These are phyloP conservation scores for Rissa tridactyla DNA, from an alignment of 2,113 vertebrate genomes.

Conservation along the genomic window DNA sequence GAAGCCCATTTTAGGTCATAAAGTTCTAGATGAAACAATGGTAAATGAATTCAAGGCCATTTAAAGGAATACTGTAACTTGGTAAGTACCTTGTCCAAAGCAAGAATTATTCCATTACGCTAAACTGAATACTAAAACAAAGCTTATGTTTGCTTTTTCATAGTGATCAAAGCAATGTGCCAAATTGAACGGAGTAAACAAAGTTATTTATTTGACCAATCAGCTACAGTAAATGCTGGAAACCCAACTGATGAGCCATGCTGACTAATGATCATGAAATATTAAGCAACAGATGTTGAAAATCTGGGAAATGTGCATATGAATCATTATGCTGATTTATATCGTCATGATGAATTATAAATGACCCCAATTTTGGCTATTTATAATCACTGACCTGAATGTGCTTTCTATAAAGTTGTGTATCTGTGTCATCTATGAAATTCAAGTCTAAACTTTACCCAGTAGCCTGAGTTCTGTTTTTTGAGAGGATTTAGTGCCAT, in stretches of 20 bases:
- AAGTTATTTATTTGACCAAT: neutral
- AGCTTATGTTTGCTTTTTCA: neutral
- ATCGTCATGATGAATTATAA: neutral
- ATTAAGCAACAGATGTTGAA: neutral
- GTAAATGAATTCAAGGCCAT: neutral
- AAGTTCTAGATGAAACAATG: neutral
- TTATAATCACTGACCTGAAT: neutral
- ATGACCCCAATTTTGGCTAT: neutral
- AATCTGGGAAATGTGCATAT: neutral
- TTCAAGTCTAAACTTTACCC: neutral
- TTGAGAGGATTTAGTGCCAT: neutral
- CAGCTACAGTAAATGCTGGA: neutral
- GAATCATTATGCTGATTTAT: neutral
- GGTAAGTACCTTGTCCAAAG: neutral
- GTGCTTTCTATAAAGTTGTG: neutral
- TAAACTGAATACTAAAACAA: neutral
- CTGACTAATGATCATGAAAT: neutral
- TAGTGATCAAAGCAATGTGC: neutral
- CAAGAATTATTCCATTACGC: neutral
- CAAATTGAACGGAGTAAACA: neutral
- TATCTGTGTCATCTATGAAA: neutral
- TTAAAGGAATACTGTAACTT: neutral
- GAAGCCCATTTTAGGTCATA: neutral
- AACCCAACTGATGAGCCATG: neutral
- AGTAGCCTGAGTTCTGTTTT: neutral